Evolutionary conservation across 2,888 invertebrate species (phyloP).

Genomic region (Elgonia sp.): DNA sequence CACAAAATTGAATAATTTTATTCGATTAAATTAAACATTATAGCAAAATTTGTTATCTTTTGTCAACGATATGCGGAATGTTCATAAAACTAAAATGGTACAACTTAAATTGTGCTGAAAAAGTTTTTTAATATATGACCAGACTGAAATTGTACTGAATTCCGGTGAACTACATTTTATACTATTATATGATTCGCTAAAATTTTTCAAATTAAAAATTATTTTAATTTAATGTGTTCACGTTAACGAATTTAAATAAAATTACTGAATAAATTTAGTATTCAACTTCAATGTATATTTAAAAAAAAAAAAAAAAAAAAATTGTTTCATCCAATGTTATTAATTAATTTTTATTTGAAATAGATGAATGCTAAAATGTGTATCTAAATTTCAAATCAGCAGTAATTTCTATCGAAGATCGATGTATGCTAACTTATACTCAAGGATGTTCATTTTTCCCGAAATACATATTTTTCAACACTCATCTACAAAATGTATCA

Average conservation of each 20-base stretch:
- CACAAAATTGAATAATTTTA: too few species aligned
- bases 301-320: too few species aligned
- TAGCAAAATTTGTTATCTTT: not conserved
- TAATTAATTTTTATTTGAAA: not conserved
- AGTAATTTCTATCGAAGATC: not conserved
- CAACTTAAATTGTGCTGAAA: constrained; percentile 28
- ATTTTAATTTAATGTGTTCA: too few species aligned
- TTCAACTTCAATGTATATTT: too few species aligned
- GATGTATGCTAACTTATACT: not conserved
- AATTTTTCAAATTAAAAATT: not conserved
- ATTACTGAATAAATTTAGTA: too few species aligned
- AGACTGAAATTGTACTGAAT: constrained; percentile 7
- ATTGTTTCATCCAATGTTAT: too few species aligned
- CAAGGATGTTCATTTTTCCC: not conserved
- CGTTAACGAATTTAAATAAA: too few species aligned
- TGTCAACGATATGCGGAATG: constrained; percentile 16
- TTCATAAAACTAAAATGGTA: constrained; percentile 16
- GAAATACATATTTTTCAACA: not conserved
- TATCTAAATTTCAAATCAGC: not conserved
- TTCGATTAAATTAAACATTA: too few species aligned
- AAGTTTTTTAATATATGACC: constrained; percentile 35
- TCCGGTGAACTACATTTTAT: constrained; percentile 14
- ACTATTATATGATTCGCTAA: not conserved
- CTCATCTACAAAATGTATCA: constrained; percentile 18
- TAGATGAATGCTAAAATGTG: not conserved